These are phyloP conservation scores for Catalaphyllia jardinei DNA, from an alignment of 64 coral and sea anemone species.

Conservation along the genomic window DNA sequence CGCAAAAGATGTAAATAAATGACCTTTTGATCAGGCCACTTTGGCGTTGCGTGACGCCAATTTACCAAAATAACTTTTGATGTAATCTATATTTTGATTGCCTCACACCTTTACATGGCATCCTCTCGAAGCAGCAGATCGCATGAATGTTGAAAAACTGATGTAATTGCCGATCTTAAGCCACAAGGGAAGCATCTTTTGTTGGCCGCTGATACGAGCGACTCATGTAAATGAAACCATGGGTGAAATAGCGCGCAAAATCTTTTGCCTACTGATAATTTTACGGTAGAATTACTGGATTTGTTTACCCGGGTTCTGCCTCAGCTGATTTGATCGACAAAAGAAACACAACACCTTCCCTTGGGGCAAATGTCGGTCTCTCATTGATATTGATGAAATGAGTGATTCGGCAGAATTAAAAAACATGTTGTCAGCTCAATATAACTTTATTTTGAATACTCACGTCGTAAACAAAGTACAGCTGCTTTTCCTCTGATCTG, in stretches of 20 bases:
- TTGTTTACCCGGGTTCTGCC: neutral
- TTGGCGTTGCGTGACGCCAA: slow-evolving; percentile 23
- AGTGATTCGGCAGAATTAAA: slow-evolving; percentile 36
- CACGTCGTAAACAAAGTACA: slow-evolving; percentile 7
- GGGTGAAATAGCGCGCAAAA: neutral
- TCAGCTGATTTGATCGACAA: slow-evolving; percentile 26
- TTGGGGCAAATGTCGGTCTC: slow-evolving; percentile 32
- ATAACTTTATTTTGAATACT: neutral
- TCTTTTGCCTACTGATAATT: neutral
- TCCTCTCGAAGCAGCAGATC: neutral
- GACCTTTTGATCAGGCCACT: neutral
- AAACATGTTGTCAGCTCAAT: slow-evolving; percentile 9
- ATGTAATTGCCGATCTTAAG: neutral
- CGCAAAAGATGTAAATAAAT: neutral
- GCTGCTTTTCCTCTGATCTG: neutral
- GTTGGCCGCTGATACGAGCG: neutral
- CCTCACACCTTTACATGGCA: slow-evolving; percentile 12
- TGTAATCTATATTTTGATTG: slow-evolving; percentile 41
- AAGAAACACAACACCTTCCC: slow-evolving; percentile 35
- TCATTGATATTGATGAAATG: slow-evolving; percentile 44
- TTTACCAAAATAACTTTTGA: slow-evolving; percentile 41
- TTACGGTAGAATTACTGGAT: neutral
- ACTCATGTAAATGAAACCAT: neutral
- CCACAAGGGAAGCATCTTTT: neutral
- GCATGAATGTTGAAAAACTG: neutral